Percentiles rank a stretch among this genome's conserved stretches.
Conservation (phyloP, 2,797 vertebrate genomes). For the Phataginus tricuspis region DNA sequence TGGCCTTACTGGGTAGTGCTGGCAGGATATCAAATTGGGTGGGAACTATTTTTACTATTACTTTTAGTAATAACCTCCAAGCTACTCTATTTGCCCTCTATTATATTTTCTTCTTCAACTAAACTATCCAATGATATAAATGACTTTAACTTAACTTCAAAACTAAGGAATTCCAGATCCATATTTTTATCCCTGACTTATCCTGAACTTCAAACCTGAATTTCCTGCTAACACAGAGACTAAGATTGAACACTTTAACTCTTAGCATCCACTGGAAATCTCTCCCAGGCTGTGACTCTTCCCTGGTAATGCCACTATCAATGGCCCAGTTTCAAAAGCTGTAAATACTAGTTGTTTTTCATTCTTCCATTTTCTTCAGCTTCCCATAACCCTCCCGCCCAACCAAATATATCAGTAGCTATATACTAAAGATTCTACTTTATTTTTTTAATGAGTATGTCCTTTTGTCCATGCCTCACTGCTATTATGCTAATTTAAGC, state of each 20-base stretch:
- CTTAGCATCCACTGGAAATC: background rate
- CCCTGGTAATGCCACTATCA: background rate
- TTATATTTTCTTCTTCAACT: background rate
- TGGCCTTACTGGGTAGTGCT: background rate
- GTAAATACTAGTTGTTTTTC: background rate
- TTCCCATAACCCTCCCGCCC: background rate
- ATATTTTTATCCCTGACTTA: background rate
- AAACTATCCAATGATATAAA: conserved; percentile 3
- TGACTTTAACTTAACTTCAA: background rate
- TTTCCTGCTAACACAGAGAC: background rate
- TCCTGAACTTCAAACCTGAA: background rate
- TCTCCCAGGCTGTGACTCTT: background rate
- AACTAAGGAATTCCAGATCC: background rate
- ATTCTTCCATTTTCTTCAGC: background rate
- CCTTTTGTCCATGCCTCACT: background rate
- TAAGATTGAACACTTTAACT: background rate
- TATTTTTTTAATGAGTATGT: background rate
- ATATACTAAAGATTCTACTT: background rate
- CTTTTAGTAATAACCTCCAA: background rate
- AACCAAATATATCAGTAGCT: background rate
- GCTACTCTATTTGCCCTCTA: background rate
- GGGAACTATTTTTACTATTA: background rate
- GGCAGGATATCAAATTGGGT: background rate
- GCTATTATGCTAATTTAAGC: background rate
- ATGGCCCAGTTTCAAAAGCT: background rate